Evolutionary conservation across 2,888 invertebrate genomes (phyloP).

Genomic region (Cancer borealis): DNA sequence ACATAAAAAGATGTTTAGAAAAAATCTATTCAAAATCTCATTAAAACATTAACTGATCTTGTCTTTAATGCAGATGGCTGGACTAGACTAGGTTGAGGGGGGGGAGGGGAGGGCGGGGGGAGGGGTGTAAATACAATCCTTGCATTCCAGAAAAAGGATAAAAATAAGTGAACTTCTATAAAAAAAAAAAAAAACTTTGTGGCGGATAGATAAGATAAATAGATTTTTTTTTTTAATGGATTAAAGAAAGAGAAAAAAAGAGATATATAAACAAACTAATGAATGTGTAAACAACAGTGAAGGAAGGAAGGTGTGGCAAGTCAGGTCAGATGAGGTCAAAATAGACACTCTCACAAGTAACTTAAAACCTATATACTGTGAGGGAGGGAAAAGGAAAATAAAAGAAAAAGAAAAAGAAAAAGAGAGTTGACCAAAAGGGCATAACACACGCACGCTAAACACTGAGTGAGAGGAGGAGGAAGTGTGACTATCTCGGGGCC

Average conservation of each 20-base stretch:
- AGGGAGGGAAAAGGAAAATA: neutral
- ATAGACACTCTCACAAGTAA: neutral
- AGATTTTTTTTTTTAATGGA: too few species aligned
- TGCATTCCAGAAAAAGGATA: neutral
- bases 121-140: neutral
- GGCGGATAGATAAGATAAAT: neutral
- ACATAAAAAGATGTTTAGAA: neutral
- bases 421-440: neutral
- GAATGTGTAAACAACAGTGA: neutral
- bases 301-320: constrained; percentile 15
- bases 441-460: neutral
- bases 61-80: neutral
- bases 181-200: constrained; percentile 11
- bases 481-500: neutral
- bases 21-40: neutral
- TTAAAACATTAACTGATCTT: neutral
- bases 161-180: neutral
- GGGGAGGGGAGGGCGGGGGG: neutral
- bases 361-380: neutral
- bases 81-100: neutral
- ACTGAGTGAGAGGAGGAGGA: constrained; percentile 24
- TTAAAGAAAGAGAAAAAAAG: neutral
- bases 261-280: neutral
- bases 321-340: neutral
- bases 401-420: neutral